Percentiles rank a stretch among this genome's conserved stretches.
Evolutionary conservation across 2,888 invertebrate species (phyloP).

Genomic region (Laspeyria flexula): DNA sequence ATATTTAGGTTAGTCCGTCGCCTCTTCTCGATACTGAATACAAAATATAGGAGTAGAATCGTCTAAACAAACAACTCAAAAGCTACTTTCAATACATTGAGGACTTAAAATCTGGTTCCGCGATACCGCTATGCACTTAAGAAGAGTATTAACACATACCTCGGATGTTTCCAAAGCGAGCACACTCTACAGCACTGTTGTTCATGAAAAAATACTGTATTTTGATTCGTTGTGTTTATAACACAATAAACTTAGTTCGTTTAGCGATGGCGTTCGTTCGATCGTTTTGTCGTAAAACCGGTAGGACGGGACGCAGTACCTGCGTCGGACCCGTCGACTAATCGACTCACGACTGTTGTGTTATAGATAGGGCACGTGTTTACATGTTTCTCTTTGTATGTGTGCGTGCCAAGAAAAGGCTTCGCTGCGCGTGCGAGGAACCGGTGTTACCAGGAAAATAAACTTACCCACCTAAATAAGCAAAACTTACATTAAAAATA

Average conservation of each 20-base stretch:
- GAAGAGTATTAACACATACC: slow-evolving; percentile 47
- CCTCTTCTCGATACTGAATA: slow-evolving; percentile 36
- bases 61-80: slow-evolving; percentile 59
- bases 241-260: slow-evolving; percentile 63
- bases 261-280: slow-evolving; percentile 75
- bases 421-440: slow-evolving; percentile 64
- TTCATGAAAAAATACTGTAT: slow-evolving; percentile 37
- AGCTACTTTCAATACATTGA: slow-evolving; percentile 59
- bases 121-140: slow-evolving; percentile 72
- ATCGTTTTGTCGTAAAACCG: slow-evolving; percentile 79
- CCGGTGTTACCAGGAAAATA: slow-evolving; percentile 49
- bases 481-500: background rate
- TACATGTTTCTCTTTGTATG: slow-evolving; percentile 48
- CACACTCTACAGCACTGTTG: slow-evolving; percentile 44
- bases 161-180: slow-evolving; percentile 43
- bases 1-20: slow-evolving; percentile 42
- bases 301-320: slow-evolving; percentile 70
- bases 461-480: slow-evolving; percentile 18
- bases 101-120: slow-evolving; percentile 70
- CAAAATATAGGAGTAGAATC: slow-evolving; percentile 30
- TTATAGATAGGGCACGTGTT: slow-evolving; percentile 55
- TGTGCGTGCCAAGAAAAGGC: slow-evolving; percentile 64
- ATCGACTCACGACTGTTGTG: slow-evolving; percentile 64
- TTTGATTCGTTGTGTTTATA: slow-evolving; percentile 41
- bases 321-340: slow-evolving; percentile 69